Evolutionary conservation across 2,888 invertebrate species (phyloP).

Genomic region (Frankliniella fusca): DNA sequence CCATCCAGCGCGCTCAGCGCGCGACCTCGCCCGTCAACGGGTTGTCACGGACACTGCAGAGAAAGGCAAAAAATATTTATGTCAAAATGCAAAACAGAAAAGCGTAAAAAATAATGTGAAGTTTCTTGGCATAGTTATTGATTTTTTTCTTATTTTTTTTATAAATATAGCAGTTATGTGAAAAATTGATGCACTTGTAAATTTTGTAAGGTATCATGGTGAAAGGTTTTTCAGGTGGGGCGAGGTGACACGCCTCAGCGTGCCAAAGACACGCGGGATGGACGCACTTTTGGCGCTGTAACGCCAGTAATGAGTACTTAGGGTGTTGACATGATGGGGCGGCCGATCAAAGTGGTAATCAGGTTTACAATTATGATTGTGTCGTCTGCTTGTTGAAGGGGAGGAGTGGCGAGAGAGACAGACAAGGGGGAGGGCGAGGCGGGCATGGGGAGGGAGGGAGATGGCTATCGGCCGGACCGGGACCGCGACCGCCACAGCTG

Average conservation of each 20-base stretch:
- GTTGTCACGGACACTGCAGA: not conserved
- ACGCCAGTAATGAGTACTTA: not conserved
- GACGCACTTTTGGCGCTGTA: too few relatives aligned
- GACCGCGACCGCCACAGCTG: constrained; percentile 8
- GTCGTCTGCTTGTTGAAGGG: not conserved
- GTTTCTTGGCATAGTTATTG: too few relatives aligned
- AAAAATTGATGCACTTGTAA: too few relatives aligned
- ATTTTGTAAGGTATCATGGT: too few relatives aligned
- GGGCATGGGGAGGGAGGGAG: not conserved
- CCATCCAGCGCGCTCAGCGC: not conserved
- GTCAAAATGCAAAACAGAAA: too few relatives aligned
- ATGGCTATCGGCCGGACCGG: not conserved
- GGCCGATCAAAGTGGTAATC: constrained; percentile 3
- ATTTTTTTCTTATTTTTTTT: too few relatives aligned
- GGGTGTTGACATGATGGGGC: not conserved
- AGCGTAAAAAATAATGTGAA: too few relatives aligned
- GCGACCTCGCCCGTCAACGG: constrained; percentile 7
- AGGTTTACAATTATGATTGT: constrained; percentile 6
- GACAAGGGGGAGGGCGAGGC: not conserved
- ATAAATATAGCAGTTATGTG: too few relatives aligned
- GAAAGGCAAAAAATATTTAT: not conserved
- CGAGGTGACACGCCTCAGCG: too few relatives aligned
- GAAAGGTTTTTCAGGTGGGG: too few relatives aligned
- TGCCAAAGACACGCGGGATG: too few relatives aligned
- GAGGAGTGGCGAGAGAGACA: not conserved